Evolutionary conservation across 1,140 invertebrate genomes (phyloP).

Genomic region (Pemphigus obesinymphae): DNA sequence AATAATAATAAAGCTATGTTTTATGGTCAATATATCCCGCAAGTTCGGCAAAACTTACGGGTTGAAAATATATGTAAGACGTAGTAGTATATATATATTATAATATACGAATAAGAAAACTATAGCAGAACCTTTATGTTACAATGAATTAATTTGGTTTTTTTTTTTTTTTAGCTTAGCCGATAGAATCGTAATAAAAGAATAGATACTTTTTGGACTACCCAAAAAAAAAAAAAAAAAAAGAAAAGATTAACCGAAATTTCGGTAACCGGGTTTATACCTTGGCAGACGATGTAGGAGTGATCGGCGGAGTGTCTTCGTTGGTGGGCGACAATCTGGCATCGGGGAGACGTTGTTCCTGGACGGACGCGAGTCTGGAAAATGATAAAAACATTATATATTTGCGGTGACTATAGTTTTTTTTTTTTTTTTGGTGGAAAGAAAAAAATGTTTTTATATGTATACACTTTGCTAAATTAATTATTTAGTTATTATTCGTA

Average conservation of each 20-base stretch:
- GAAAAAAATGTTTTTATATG: too few species aligned
- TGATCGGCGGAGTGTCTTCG: constrained; percentile 58
- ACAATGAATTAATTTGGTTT: not conserved
- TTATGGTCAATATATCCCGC: not conserved
- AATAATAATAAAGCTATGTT: constrained; percentile 16
- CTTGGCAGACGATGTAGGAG: constrained; percentile 55
- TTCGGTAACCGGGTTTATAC: not conserved
- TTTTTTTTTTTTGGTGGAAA: too few species aligned
- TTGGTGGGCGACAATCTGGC: constrained; percentile 59
- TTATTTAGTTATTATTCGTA: too few species aligned
- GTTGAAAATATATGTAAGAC: too few species aligned
- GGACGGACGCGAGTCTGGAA: constrained; percentile 83
- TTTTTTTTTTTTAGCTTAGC: not conserved
- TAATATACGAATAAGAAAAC: constrained; percentile 11
- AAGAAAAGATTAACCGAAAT: not conserved
- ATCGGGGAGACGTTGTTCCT: constrained; percentile 80
- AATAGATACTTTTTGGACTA: too few species aligned
- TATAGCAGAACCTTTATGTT: not conserved
- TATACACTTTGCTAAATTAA: too few species aligned
- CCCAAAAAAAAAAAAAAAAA: not conserved
- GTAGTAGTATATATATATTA: too few species aligned
- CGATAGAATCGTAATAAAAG: not conserved
- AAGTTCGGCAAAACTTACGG: constrained; percentile 2
- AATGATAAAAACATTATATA: constrained; percentile 8
- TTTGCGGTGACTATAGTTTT: too few species aligned